A percentile compares a stretch with the other conserved stretches of the same genome.
phyloP scores from a whole-genome alignment of 2,888 invertebrate genomes.

The Drosophila helvetica region DNA sequence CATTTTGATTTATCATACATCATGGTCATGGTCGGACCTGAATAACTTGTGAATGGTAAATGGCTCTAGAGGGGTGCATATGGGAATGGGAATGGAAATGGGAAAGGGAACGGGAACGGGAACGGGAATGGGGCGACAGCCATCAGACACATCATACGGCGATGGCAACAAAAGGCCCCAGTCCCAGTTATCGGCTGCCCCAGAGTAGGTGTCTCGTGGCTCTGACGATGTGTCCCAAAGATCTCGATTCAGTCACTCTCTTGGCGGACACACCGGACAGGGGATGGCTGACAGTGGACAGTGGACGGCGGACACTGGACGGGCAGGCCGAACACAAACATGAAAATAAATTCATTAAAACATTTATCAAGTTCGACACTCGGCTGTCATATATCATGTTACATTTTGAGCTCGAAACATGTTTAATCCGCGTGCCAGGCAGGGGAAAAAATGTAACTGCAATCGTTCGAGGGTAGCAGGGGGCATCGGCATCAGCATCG shows the following conservation, averaged over 20 bases:
- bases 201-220: conserved; percentile 26
- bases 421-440: conserved; percentile 67
- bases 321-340: conserved; percentile 56
- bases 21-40: conserved; percentile 77
- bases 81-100: background rate
- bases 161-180: conserved; percentile 22
- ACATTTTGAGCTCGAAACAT: conserved; percentile 64
- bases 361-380: conserved; percentile 80
- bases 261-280: background rate
- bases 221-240: conserved; percentile 29
- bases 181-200: background rate
- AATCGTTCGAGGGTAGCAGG: conserved; percentile 26
- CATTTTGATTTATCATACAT: conserved; percentile 73
- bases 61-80: conserved; percentile 10
- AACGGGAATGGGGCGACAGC: conserved; percentile 5
- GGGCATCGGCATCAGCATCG: background rate
- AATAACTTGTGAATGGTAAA: conserved; percentile 37
- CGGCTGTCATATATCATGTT: conserved; percentile 71
- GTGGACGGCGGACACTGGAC: background rate
- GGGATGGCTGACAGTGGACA: too few species aligned
- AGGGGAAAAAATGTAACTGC: conserved; percentile 29
- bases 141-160: conserved; percentile 28
- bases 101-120: background rate
- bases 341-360: conserved; percentile 76
- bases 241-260: conserved; percentile 31